Base-by-base conservation (phyloP, 2,888 invertebrate genomes). In the Microdon myrmicae region DNA sequence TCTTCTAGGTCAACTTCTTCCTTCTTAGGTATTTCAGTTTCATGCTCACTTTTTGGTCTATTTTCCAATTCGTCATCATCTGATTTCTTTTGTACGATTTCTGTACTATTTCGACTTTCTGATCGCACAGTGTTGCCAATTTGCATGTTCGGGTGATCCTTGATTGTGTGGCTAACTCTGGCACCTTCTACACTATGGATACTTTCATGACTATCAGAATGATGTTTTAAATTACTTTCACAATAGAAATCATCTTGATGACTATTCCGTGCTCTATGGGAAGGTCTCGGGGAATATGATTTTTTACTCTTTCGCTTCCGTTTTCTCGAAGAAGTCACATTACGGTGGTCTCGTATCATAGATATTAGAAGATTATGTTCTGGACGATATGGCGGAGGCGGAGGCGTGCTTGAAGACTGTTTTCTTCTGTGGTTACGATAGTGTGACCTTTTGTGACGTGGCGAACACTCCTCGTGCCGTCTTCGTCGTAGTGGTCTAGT, bases 1-100 rank as follows among this genome's bases (percentile, higher is more conserved):
- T 75, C 74, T 9, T 74, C 74, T 23, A 72, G 23, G 28, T 38
- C 39, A 22, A 68, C 44, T 25, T 47, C 28, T 8, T 7, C 41
- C 23, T 13, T 14, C 38, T 14, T 31, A n/a, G n/a, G n/a, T n/a
- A n/a, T n/a, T n/a, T n/a, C n/a, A n/a, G n/a, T n/a, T n/a, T n/a
- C n/a, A n/a, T n/a, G n/a, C n/a, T n/a, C n/a, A 29, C 3, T 9
- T 12, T 43, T 31, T 4, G 12, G 10, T n/a, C 16, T 16, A 17
- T 41, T 53, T 5, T 58, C 51, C 6, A 22, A 22, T 6, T 8
- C 5, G 22, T 26, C 31, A 8, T 38, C 43, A 1, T 34, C 16
- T 3, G 14, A 5, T 4, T 16, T 20, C 37, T 10, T 41, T n/a
- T 12, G 4, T n/a, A 7, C 16, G 0, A 37, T 66, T 9, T 70